A percentile compares a stretch with the other conserved stretches of the same genome.
Evolutionary conservation across 2,888 invertebrate genomes (phyloP).

Genomic region (Tetheella fluctuosa): DNA sequence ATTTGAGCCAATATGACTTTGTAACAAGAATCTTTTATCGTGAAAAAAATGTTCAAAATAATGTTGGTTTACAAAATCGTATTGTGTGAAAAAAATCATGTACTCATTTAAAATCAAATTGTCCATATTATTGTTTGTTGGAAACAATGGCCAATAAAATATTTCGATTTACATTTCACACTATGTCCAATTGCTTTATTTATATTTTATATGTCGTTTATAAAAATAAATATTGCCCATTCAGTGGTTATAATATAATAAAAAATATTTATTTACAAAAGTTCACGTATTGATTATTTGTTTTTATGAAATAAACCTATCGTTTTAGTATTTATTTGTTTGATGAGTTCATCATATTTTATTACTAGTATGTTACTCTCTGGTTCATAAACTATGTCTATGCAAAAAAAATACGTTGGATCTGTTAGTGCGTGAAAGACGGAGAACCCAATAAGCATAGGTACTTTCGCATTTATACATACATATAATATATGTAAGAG

Average conservation of each 20-base stretch:
- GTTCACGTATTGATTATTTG: not conserved
- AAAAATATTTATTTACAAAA: not conserved
- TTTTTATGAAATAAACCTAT: no score
- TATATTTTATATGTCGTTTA: conserved; percentile 41
- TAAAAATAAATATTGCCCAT: conserved; percentile 26
- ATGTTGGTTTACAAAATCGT: not conserved
- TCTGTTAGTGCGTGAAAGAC: no score
- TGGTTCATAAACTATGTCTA: no score
- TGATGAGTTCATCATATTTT: no score
- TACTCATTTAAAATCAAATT: conserved; percentile 29
- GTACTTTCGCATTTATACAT: no score
- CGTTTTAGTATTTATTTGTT: no score
- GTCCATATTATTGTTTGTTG: conserved; percentile 42
- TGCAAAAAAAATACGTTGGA: no score
- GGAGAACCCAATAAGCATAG: no score
- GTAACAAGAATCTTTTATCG: no score
- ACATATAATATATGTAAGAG: no score
- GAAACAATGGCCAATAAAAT: conserved; percentile 69
- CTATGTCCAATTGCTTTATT: conserved; percentile 46
- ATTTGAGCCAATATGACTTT: no score
- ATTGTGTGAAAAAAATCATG: conserved; percentile 3
- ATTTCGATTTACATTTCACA: conserved; percentile 46
- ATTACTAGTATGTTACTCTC: no score
- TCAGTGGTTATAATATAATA: not conserved
- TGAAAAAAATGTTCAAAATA: not conserved